Base-by-base conservation (phyloP, 1,140 invertebrate genomes). In the Drosophila azteca region DNA sequence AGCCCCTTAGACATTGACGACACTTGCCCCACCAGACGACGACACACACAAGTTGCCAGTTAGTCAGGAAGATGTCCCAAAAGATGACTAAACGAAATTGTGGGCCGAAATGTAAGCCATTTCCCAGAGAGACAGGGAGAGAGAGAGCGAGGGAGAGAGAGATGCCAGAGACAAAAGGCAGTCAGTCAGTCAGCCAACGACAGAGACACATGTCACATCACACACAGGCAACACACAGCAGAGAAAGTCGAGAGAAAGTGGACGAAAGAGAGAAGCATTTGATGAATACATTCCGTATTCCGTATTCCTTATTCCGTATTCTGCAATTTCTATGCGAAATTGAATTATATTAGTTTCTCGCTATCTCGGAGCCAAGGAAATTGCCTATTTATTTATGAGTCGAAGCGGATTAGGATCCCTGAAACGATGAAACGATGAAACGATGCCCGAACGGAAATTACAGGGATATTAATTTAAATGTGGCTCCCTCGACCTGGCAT, bases 371-470 rank as follows among this genome's bases (percentile, higher is more conserved):
- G 26, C 39, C 53, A 66, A 62, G 73, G 65, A 82, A 88, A 82
- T 82, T 82, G 70, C 39, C 55, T 72, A 82, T 79, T 84, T 85
- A 71, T 77, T 87, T 79, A 78, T 70, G 66, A 69, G 69, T 51
- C 75, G 55, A 63, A 53, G 35, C 66, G 46, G 62, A 67, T 79
- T 62, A 62, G 63, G 57, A 43, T 62, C 44, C 62, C 41, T 39
- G 55, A 35, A 55, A 62, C 55, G 55, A 48, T 52, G 44, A n/a
- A n/a, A n/a, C n/a, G n/a, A n/a, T 39, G 55, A 35, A 55, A 62
- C 55, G 55, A 48, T 52, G 44, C 55, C 20, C 22, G 20, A 60
- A 39, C 54, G 44, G 62, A 77, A 77, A 80, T 80, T 68, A 85
- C 35, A 13, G 51, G 50, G 46, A 53, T 59, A 81, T 77, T 85